Conservation (phyloP, 2,888 invertebrate species). For the Lathronympha strigana region DNA sequence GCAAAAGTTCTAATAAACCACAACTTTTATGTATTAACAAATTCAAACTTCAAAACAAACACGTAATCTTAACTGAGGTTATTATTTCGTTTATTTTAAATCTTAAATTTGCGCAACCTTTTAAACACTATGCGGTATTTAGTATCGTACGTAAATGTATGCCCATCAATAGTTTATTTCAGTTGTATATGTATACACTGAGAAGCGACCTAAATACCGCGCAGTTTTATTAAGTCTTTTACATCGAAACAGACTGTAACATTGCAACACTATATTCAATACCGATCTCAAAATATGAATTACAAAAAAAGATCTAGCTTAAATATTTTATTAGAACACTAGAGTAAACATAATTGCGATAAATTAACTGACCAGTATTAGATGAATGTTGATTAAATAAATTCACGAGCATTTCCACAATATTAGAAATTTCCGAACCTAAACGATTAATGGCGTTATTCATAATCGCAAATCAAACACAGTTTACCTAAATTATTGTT, state of each 20-base stretch:
- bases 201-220: conserved; percentile 11
- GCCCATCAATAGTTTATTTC: background rate
- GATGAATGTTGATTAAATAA: conserved; percentile 9
- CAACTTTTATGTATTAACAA: conserved; percentile 1
- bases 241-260: conserved; percentile 16
- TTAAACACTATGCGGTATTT: conserved; percentile 1
- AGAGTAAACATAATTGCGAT: background rate
- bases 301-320: background rate
- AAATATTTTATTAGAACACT: background rate
- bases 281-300: conserved; percentile 9
- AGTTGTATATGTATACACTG: background rate
- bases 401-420: conserved; percentile 5
- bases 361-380: background rate
- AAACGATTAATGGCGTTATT: background rate
- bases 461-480: too few relatives aligned
- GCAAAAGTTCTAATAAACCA: conserved; percentile 3
- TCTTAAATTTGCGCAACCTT: background rate
- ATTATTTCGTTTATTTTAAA: background rate
- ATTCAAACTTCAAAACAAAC: conserved; percentile 14
- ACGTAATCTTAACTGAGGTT: background rate
- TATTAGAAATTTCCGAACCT: background rate
- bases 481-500: too few relatives aligned
- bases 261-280: background rate
- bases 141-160: background rate
- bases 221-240: conserved; percentile 11